Evolutionary conservation across 2,888 invertebrate species (phyloP).

Genomic region (Nephrocerus scutellatus): DNA sequence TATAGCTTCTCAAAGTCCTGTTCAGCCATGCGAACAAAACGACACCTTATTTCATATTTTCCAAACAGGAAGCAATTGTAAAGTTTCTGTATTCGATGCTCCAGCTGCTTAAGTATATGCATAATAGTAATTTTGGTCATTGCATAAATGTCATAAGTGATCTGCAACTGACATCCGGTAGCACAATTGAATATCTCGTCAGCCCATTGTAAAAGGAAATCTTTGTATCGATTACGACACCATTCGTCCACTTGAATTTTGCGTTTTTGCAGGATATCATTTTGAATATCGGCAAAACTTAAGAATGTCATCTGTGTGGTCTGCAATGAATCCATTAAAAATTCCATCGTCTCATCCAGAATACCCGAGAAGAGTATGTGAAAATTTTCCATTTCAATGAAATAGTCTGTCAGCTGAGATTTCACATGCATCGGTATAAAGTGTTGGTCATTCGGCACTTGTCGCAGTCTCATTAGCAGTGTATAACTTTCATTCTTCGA

Average conservation of each 20-base stretch:
- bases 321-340: slow-evolving; percentile 28
- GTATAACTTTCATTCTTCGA: slow-evolving; percentile 34
- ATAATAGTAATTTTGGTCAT: slow-evolving; percentile 36
- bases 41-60: slow-evolving; percentile 32
- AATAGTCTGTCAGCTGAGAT: slow-evolving; percentile 34
- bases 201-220: slow-evolving; percentile 35
- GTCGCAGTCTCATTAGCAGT: slow-evolving; percentile 32
- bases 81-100: slow-evolving; percentile 38
- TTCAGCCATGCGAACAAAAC: slow-evolving; percentile 35
- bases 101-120: slow-evolving; percentile 36
- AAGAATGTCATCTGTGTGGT: slow-evolving; percentile 28
- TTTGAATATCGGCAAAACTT: slow-evolving; percentile 33
- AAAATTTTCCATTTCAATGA: slow-evolving; percentile 42
- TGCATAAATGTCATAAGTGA: slow-evolving; percentile 35
- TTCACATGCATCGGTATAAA: slow-evolving; percentile 27
- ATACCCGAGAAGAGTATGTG: slow-evolving; percentile 34
- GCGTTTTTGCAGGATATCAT: slow-evolving; percentile 23
- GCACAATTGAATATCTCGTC: slow-evolving; percentile 35
- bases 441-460: slow-evolving; percentile 30
- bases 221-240: slow-evolving; percentile 33
- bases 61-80: slow-evolving; percentile 37
- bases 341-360: slow-evolving; percentile 37
- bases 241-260: slow-evolving; percentile 25
- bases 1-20: slow-evolving; percentile 34
- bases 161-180: slow-evolving; percentile 24